Conservation (phyloP, 2,113 vertebrate genomes). For the Eulemur macaco region DNA sequence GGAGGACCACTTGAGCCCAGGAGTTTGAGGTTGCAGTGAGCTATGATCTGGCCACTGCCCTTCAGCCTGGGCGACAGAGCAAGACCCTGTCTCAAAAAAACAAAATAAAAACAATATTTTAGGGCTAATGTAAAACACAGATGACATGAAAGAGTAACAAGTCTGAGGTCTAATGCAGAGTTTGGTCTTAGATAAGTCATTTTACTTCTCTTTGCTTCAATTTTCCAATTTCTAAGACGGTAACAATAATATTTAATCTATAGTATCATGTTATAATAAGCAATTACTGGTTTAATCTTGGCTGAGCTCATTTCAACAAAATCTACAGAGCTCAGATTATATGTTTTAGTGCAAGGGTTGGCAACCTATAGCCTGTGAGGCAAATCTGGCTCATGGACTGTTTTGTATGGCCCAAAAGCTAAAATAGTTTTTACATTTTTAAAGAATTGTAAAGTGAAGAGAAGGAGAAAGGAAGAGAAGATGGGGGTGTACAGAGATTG, state of each 20-base stretch:
- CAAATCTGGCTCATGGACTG: neutral
- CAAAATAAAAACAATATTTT: neutral
- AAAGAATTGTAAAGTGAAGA: neutral
- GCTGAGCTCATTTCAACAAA: conserved; percentile 36
- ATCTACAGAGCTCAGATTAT: neutral
- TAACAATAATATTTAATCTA: neutral
- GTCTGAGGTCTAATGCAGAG: neutral
- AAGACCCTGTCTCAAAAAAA: neutral
- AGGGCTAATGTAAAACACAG: neutral
- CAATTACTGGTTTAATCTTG: neutral
- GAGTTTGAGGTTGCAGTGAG: neutral
- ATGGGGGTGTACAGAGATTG: neutral
- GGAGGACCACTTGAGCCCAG: neutral
- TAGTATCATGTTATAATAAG: neutral
- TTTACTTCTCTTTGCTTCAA: conserved; percentile 34
- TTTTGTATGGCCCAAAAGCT: neutral
- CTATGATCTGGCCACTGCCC: neutral
- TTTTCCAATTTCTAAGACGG: conserved; percentile 56
- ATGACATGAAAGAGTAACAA: neutral
- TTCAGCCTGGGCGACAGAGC: neutral
- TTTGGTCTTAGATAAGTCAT: neutral
- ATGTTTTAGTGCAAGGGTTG: neutral
- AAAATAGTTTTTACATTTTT: neutral
- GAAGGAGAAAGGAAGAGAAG: neutral
- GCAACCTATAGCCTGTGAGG: neutral